phyloP scores from a whole-genome alignment of 2,888 invertebrate genomes.

The Rhopalosiphum nymphaeae region DNA sequence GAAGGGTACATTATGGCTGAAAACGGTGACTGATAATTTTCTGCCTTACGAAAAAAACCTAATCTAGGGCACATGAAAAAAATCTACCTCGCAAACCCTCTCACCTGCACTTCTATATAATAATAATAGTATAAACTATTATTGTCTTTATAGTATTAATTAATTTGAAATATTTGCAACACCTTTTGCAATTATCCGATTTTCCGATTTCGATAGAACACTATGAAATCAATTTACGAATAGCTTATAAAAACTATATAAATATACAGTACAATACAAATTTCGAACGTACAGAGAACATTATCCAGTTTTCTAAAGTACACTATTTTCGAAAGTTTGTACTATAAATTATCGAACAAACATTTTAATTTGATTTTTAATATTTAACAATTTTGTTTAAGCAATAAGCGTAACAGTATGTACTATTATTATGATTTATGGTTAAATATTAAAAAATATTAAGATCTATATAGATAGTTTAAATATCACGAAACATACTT shows the following conservation, averaged over 20 bases:
- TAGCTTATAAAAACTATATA: background rate
- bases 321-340: background rate
- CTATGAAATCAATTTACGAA: background rate
- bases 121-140: background rate
- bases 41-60: no score
- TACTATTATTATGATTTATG: background rate
- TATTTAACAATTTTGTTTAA: background rate
- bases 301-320: background rate
- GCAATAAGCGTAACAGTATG: background rate
- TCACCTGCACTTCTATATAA: no score
- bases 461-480: background rate
- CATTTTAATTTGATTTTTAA: background rate
- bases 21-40: no score
- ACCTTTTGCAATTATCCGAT: background rate
- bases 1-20: no score
- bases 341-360: background rate
- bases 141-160: background rate
- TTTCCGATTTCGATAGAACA: no score
- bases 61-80: no score
- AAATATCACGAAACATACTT: background rate
- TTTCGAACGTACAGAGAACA: background rate
- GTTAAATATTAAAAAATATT: background rate
- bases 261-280: background rate
- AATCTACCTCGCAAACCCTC: no score
- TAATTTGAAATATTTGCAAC: background rate